Evolutionary conservation across 2,113 vertebrate genomes (phyloP).

Genomic region (Oncorhynchus mykiss): DNA sequence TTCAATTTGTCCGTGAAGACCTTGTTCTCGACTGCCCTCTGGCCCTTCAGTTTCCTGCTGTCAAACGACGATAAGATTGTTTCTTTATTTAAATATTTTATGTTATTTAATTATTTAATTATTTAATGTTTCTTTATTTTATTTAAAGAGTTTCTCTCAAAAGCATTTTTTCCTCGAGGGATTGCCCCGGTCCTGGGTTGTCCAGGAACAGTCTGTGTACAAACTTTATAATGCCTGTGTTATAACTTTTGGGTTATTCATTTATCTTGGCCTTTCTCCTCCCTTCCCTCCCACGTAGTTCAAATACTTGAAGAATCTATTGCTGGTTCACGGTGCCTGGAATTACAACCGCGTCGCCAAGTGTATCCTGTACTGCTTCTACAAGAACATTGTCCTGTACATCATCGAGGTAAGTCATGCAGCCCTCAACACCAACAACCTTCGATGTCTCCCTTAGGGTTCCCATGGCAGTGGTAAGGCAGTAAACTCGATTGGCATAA

Average conservation of each 20-base stretch:
- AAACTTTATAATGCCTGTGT: conserved; percentile 26
- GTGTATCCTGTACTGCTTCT: conserved; percentile 99
- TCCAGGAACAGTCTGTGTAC: background rate
- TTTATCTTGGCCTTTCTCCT: conserved; percentile 39
- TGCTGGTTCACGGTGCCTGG: conserved; percentile 98
- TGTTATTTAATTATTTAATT: conserved; percentile 32
- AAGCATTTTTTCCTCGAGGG: conserved; percentile 25
- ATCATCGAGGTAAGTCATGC: conserved; percentile 88
- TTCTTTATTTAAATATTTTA: conserved; percentile 47
- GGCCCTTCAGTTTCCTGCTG: conserved; percentile 33
- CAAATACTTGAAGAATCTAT: conserved; percentile 96
- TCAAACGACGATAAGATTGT: conserved; percentile 36
- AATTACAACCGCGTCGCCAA: conserved; percentile 98
- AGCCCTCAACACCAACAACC: background rate
- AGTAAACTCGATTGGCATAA: conserved; percentile 29
- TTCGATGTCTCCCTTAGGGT: background rate
- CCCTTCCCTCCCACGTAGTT: conserved; percentile 80
- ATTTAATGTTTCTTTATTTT: conserved; percentile 51
- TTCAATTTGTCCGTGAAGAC: conserved; percentile 55
- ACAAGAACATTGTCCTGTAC: conserved; percentile 99
- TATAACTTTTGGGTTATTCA: conserved; percentile 7
- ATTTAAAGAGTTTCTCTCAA: conserved; percentile 40
- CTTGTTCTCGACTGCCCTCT: conserved; percentile 27
- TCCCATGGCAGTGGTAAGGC: background rate
- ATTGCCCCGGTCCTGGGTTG: conserved; percentile 31